A percentile compares a stretch with the other conserved stretches of the same genome.
Evolutionary conservation across 37 sponge, comb jelly and placozoan species (phyloP).

Genomic region (Lycopodina hypogea): DNA sequence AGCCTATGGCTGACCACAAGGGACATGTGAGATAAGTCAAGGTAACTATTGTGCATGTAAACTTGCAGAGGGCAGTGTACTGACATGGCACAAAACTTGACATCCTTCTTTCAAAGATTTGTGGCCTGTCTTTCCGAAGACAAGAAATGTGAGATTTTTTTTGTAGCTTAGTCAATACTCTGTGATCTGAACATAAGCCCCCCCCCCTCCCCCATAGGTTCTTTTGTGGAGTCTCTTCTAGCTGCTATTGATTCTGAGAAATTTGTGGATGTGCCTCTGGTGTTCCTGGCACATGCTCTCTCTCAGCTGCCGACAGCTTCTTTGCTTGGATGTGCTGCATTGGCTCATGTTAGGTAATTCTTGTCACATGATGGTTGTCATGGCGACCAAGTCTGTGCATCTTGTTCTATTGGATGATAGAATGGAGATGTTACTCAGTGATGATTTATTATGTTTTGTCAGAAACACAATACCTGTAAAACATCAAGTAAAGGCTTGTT

Average conservation of each 20-base stretch:
- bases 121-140: slow-evolving; percentile 7
- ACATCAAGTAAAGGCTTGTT: too few species aligned
- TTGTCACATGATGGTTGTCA: not conserved
- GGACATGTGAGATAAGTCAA: too few species aligned
- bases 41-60: too few species aligned
- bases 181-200: too few species aligned
- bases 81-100: slow-evolving; percentile 10
- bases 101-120: slow-evolving; percentile 20
- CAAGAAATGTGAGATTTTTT: slow-evolving; percentile 9
- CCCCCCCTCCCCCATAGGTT: slow-evolving; percentile 6
- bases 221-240: slow-evolving; percentile 34
- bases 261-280: slow-evolving; percentile 52
- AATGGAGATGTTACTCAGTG: not conserved
- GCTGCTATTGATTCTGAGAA: slow-evolving; percentile 2
- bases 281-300: slow-evolving; percentile 47
- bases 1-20: not conserved
- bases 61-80: not conserved
- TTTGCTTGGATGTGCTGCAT: slow-evolving; percentile 14
- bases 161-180: too few species aligned
- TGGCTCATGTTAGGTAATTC: slow-evolving; percentile 45
- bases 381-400: not conserved
- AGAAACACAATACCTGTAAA: too few species aligned
- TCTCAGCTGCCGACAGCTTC: slow-evolving; percentile 35
- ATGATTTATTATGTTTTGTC: not conserved
- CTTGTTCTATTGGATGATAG: too few species aligned